Evolutionary conservation across 2,797 vertebrate species (phyloP).

Genomic region (Sparus aurata): DNA sequence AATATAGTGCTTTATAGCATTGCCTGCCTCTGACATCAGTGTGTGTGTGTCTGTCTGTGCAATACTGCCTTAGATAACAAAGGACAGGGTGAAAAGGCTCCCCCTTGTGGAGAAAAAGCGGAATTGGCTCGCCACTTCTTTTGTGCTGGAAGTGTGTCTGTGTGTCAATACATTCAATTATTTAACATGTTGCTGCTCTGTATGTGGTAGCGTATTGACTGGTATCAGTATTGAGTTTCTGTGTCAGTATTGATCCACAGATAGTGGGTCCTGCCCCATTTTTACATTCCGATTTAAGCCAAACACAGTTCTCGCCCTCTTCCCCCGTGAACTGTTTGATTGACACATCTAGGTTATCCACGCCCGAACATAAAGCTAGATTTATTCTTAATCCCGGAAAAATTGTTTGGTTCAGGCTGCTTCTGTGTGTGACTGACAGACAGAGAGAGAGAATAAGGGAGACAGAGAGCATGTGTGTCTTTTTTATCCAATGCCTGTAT

Average conservation of each 20-base stretch:
- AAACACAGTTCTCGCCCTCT: slow-evolving; percentile 36
- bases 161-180: slow-evolving; percentile 70
- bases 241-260: slow-evolving; percentile 61
- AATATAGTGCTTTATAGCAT: slow-evolving; percentile 51
- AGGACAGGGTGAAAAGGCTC: slow-evolving; percentile 51
- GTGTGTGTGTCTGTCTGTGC: slow-evolving; percentile 28
- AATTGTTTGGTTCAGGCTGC: slow-evolving; percentile 26
- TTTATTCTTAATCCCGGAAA: slow-evolving; percentile 66
- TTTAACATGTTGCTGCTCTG: slow-evolving; percentile 62
- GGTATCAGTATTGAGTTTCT: slow-evolving; percentile 55
- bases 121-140: not conserved
- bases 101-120: slow-evolving; percentile 71
- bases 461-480: not conserved
- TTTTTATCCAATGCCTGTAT: slow-evolving; percentile 1
- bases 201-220: slow-evolving; percentile 56
- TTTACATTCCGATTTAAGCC: slow-evolving; percentile 46
- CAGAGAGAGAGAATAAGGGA: not conserved
- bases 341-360: slow-evolving; percentile 74
- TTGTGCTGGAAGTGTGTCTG: slow-evolving; percentile 32
- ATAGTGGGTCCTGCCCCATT: slow-evolving; percentile 54
- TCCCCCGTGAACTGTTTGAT: slow-evolving; percentile 46
- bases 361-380: slow-evolving; percentile 53
- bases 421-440: slow-evolving; percentile 2
- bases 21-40: slow-evolving; percentile 39
- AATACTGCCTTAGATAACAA: slow-evolving; percentile 54